Evolutionary conservation across 2,888 invertebrate genomes (phyloP), one percentile per base, ranked within the genome.

Genomic region (Germaria angustata): DNA sequence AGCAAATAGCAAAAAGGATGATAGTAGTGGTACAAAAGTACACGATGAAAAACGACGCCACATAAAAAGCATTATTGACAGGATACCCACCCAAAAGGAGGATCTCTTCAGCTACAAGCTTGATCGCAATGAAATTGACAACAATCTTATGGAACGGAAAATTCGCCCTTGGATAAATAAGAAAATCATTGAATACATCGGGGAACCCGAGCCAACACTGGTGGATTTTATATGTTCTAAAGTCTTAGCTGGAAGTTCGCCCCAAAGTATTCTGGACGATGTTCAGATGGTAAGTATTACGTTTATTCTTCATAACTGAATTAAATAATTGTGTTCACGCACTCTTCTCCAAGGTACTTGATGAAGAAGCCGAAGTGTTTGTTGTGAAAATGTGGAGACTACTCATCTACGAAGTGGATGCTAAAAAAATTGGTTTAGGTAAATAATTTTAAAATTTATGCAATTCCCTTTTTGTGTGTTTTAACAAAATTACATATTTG

Each of bases 331-430:
- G 41, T 28, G 13, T 6, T 17, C 46, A n/a, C 7, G 0, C 7
- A 15, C 28, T 9, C 11, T 15, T 36, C 11, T 13, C 8, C 4
- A 13, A 99, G 99, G 98, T 99, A 86, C 93, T 99, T 88, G 99
- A 99, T 91, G 99, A 99, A 91, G 99, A 99, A 92, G 99, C 99
- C 3, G 99, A 99, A 92, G 98, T 99, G 86, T 99, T 99, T 93
- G 99, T 99, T 87, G 98, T 99, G 85, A 99, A 99, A 94, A 98
- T 99, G 98, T 99, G 99, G 99, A 94, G 99, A 86, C 93, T 99
- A 89, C 94, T 99, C 85, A 99, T 99, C 88, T 99, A 99, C 92
- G 99, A 99, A 94, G 97, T 99, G 87, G 99, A 99, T 93, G 98
- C 99, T 77, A 99, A 99, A 92, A 98, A 98, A 92, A 93, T 96